Conservation (phyloP, 2,888 invertebrate genomes). For the Carpatolechia fugitivella region DNA sequence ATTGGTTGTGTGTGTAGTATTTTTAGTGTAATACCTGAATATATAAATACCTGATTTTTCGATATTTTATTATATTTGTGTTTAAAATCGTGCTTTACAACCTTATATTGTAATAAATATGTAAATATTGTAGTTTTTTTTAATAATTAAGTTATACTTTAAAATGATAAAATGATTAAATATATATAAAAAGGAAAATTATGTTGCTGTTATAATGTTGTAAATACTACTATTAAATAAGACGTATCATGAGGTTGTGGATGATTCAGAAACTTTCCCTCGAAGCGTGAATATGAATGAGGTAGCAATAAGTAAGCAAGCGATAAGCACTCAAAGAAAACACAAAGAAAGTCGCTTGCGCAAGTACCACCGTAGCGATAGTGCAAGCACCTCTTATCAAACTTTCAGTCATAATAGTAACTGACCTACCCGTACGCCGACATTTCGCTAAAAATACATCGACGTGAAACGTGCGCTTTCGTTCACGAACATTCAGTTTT, state of each 20-base stretch:
- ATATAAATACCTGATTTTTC: too few relatives aligned
- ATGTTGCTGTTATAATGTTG: too few relatives aligned
- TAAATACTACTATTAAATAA: too few relatives aligned
- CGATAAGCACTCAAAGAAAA: constrained; percentile 11
- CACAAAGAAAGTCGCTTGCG: constrained; percentile 10
- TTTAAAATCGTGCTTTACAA: too few relatives aligned
- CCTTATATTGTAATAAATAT: too few relatives aligned
- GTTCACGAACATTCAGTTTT: constrained; percentile 56
- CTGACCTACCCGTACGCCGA: constrained; percentile 70
- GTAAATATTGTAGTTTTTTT: too few relatives aligned
- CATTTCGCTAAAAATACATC: constrained; percentile 68
- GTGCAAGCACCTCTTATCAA: constrained; percentile 44
- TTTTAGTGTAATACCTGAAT: too few relatives aligned
- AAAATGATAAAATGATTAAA: too few relatives aligned
- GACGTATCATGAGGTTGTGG: background rate
- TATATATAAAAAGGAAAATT: too few relatives aligned
- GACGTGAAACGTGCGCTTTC: constrained; percentile 61
- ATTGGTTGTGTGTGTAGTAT: too few relatives aligned
- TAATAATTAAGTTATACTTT: too few relatives aligned
- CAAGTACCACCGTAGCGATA: constrained; percentile 18
- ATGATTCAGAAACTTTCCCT: constrained; percentile 3
- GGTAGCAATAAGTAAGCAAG: background rate
- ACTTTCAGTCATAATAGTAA: constrained; percentile 64
- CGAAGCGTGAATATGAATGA: constrained; percentile 14
- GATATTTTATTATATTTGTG: too few relatives aligned